Evolutionary conservation across 2,888 invertebrate genomes (phyloP).

Genomic region (Syritta pipiens): DNA sequence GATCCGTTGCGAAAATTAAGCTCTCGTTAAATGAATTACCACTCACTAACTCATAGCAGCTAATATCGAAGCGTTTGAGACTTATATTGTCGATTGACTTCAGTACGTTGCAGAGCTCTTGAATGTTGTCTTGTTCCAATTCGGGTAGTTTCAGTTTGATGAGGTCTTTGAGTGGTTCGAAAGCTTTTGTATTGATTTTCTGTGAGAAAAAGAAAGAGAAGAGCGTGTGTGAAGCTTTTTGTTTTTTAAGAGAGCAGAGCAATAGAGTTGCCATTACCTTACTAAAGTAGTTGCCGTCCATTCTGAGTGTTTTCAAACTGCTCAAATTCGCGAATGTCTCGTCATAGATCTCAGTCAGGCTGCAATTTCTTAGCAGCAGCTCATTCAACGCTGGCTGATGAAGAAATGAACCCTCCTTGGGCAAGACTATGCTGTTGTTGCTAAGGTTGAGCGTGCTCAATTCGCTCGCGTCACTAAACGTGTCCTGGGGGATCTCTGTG

Average conservation of each 20-base stretch:
- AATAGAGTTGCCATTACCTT: slow-evolving; percentile 72
- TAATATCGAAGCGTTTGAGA: slow-evolving; percentile 77
- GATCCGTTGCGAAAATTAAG: slow-evolving; percentile 74
- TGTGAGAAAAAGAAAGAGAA: slow-evolving; percentile 70
- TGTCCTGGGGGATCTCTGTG: slow-evolving; percentile 75
- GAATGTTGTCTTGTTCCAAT: slow-evolving; percentile 73
- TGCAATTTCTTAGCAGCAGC: slow-evolving; percentile 77
- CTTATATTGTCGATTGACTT: slow-evolving; percentile 77
- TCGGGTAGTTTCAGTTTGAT: slow-evolving; percentile 77
- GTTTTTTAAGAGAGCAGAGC: slow-evolving; percentile 17
- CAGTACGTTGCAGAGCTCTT: slow-evolving; percentile 76
- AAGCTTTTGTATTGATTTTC: slow-evolving; percentile 78
- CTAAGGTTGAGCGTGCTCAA: slow-evolving; percentile 77
- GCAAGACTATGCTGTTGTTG: slow-evolving; percentile 76
- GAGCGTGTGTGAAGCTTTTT: not conserved
- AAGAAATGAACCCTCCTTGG: slow-evolving; percentile 74
- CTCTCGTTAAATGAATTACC: slow-evolving; percentile 78
- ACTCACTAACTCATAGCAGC: slow-evolving; percentile 77
- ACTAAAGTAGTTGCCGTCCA: slow-evolving; percentile 77
- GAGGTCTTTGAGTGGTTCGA: slow-evolving; percentile 76
- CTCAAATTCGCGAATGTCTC: slow-evolving; percentile 77
- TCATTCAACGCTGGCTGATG: slow-evolving; percentile 75
- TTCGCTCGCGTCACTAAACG: slow-evolving; percentile 75
- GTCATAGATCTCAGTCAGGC: slow-evolving; percentile 76
- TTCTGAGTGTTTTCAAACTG: slow-evolving; percentile 75